phyloP scores from a whole-genome alignment of 2,888 invertebrate species.

The Stramonita haemastoma region DNA sequence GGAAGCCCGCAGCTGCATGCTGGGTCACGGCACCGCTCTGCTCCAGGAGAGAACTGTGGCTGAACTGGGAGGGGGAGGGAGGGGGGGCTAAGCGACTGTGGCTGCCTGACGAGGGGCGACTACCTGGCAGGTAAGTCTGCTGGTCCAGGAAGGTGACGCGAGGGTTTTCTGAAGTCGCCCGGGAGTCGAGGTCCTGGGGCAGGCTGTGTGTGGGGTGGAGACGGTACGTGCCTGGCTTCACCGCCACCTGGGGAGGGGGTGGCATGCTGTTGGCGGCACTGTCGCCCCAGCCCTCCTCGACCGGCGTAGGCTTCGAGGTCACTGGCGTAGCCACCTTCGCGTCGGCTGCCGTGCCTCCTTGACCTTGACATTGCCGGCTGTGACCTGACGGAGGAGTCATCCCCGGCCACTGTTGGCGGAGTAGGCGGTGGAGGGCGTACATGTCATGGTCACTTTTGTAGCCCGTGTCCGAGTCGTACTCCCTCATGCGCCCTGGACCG shows the following conservation, averaged over 20 bases:
- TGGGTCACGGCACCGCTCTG: constrained; percentile 63
- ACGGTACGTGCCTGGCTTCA: constrained; percentile 16
- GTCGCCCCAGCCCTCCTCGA: constrained; percentile 46
- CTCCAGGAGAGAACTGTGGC: constrained; percentile 60
- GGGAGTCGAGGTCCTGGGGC: constrained; percentile 43
- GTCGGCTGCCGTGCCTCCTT: constrained; percentile 32
- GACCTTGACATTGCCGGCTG: constrained; percentile 45
- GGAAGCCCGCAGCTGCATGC: constrained; percentile 48
- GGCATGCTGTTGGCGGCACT: constrained; percentile 37
- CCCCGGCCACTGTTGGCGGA: constrained; percentile 31
- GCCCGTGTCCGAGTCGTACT: constrained; percentile 75
- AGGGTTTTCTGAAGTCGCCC: background rate
- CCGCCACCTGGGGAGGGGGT: constrained; percentile 37
- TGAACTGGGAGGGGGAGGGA: constrained; percentile 62
- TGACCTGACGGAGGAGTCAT: constrained; percentile 45
- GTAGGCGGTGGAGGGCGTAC: constrained; percentile 51
- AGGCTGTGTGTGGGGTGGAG: constrained; percentile 34
- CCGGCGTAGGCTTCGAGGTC: constrained; percentile 69
- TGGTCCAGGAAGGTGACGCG: constrained; percentile 20
- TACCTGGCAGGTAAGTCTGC: constrained; percentile 32
- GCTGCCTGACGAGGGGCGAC: background rate
- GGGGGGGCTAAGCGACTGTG: constrained; percentile 40
- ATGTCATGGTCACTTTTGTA: constrained; percentile 72
- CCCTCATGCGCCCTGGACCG: constrained; percentile 59
- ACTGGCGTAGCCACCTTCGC: constrained; percentile 70